These are phyloP conservation scores for Anoplophora glabripennis DNA, from an alignment of 1,140 invertebrate genomes.

Conservation along the genomic window DNA sequence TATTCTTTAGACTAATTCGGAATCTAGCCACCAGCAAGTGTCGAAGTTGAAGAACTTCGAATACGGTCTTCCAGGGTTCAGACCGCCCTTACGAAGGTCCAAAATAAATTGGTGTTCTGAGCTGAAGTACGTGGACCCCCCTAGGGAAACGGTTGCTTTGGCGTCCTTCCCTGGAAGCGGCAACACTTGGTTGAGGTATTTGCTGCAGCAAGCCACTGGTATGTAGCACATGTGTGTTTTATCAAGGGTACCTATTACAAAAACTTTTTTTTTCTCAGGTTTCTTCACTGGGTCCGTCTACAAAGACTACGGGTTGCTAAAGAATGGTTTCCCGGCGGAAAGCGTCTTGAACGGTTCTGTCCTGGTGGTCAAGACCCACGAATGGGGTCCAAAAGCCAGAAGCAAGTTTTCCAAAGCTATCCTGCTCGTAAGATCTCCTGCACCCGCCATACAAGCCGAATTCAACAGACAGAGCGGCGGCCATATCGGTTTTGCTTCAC, in stretches of 20 bases:
- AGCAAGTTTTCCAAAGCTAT: conserved; percentile 64
- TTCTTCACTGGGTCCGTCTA: conserved; percentile 75
- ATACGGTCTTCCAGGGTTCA: conserved; percentile 31
- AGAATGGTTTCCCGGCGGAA: conserved; percentile 77
- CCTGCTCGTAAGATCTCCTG: conserved; percentile 67
- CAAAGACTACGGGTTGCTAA: conserved; percentile 69
- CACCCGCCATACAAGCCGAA: conserved; percentile 68
- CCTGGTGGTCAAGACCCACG: conserved; percentile 77
- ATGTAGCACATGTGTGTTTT: conserved; percentile 8
- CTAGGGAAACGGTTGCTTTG: conserved; percentile 56
- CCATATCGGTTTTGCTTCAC: conserved; percentile 66
- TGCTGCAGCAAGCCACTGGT: conserved; percentile 76
- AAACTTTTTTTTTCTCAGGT: conserved; percentile 49
- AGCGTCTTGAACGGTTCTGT: conserved; percentile 72
- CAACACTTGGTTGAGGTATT: conserved; percentile 76
- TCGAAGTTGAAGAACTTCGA: conserved; percentile 30
- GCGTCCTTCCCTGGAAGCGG: conserved; percentile 77
- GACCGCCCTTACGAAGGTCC: conserved; percentile 38
- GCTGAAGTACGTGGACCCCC: conserved; percentile 47
- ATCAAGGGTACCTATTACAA: background rate
- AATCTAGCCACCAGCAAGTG: background rate
- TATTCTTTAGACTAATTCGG: conserved; percentile 1
- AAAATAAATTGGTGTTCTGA: conserved; percentile 54
- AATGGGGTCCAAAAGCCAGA: conserved; percentile 61
- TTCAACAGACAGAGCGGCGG: conserved; percentile 71